Evolutionary conservation across 2,888 invertebrate genomes (phyloP), one percentile per base, ranked within the genome.

Genomic region (Melinaea menophilus): DNA sequence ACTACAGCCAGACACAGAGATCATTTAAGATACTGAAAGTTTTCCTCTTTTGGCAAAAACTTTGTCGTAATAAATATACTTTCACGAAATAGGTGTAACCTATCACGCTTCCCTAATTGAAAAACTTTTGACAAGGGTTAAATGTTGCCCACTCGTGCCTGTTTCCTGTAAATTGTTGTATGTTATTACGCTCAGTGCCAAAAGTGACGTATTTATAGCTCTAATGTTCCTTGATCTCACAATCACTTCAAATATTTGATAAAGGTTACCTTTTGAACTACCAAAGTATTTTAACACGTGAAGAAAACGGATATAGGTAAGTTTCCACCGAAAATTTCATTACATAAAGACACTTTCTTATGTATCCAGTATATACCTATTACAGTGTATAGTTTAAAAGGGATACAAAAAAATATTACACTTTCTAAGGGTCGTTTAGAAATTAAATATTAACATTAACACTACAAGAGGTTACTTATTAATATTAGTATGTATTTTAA

Each of bases 61-160:
- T 81, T 82, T 76, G 72, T 71, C 71, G 75, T 77, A 80, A 80
- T 84, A 84, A 86, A 86, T 84, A 86, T 82, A 80, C 81, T 79
- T 77, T 71, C 71, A 69, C 72, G 72, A 73, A 74, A 77, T 78
- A 74, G 75, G 75, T 79, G 78, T 74, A 78, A 75, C 81, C 80
- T 85, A 85, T 84, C 80, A 74, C 71, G 77, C 65, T 72, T 73
- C 76, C 79, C 78, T 89, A 88, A 89, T 89, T 89, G 89, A 89
- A 89, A 88, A 88, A 88, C 80, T 88, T 88, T 74, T 80, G 86
- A 85, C 86, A 82, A 75, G 83, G 85, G 84, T 84, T 82, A 79
- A 57, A 5, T 35, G 41, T 35, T 57, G 11, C 61, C 73, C 73
- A 74, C 74, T 74, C 70, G 64, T 63, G 68, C 62, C 69, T 64